Evolutionary conservation across 2,113 vertebrate species (phyloP).

Genomic region (Pygoscelis adeliae): DNA sequence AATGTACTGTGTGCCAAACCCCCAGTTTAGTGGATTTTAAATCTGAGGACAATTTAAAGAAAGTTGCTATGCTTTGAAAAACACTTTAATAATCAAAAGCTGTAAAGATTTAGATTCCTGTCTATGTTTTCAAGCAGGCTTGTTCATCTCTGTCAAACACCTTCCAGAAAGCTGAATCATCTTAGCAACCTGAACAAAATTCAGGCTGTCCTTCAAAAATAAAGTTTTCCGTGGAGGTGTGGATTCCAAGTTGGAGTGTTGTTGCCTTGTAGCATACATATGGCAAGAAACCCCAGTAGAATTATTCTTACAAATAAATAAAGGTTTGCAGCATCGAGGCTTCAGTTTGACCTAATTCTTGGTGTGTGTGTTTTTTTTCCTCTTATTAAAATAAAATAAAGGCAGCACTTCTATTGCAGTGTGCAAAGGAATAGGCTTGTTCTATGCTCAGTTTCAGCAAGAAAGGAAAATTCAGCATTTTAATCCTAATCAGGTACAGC

Average conservation of each 20-base stretch:
- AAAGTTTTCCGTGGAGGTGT: not conserved
- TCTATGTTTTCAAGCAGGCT: not conserved
- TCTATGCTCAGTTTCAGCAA: not conserved
- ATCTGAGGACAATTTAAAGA: not conserved
- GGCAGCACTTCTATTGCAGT: not conserved
- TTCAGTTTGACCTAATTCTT: constrained; percentile 12
- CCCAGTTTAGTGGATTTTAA: no score
- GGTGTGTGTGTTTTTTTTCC: not conserved
- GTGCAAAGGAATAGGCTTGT: not conserved
- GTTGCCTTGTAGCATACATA: not conserved
- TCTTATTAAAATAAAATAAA: not conserved
- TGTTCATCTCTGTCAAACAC: not conserved
- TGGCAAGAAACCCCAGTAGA: not conserved
- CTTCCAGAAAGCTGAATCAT: constrained; percentile 28
- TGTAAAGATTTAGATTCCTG: not conserved
- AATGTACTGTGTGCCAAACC: no score
- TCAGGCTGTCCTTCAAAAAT: not conserved
- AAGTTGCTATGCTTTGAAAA: not conserved
- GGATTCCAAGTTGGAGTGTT: not conserved
- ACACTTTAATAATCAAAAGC: not conserved
- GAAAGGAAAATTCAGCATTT: not conserved
- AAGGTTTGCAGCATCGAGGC: not conserved
- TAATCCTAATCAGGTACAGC: not conserved
- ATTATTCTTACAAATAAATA: constrained; percentile 13
- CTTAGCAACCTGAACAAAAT: not conserved